phyloP scores from a whole-genome alignment of 2,113 vertebrate species.

The Arvicanthis niloticus region DNA sequence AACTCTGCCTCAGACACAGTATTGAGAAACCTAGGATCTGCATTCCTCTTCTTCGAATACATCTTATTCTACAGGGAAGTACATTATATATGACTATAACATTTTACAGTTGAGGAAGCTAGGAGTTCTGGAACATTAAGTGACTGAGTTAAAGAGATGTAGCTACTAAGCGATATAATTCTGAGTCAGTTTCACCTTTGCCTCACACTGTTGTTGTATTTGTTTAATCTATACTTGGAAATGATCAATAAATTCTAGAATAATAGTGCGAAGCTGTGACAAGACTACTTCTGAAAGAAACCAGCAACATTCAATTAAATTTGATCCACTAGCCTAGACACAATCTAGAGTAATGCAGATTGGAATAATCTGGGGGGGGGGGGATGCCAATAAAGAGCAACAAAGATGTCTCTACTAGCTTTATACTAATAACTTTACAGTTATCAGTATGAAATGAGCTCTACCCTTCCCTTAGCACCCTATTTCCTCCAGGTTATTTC shows the following conservation, averaged over 20 bases:
- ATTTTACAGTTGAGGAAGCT: background rate
- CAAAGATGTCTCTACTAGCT: background rate
- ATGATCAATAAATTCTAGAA: conserved; percentile 44
- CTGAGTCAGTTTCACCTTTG: background rate
- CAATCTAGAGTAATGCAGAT: background rate
- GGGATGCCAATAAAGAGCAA: conserved; percentile 4
- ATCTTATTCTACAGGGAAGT: background rate
- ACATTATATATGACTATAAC: background rate
- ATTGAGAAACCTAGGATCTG: conserved; percentile 2
- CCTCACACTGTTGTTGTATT: background rate
- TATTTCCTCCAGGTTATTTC: background rate
- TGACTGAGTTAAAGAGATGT: conserved; percentile 3
- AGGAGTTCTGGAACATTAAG: background rate
- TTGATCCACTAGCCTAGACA: conserved; percentile 47
- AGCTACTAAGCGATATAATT: conserved; percentile 26
- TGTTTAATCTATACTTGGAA: conserved; percentile 54
- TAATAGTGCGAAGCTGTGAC: background rate
- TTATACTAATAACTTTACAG: conserved; percentile 1
- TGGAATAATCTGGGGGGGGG: conserved; percentile 8
- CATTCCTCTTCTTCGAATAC: background rate
- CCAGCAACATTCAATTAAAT: conserved; percentile 38
- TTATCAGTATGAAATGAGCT: background rate
- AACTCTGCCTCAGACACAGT: background rate
- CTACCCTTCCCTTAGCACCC: background rate
- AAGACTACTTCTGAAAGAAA: conserved; percentile 54